Conservation (phyloP, 2,888 invertebrate species). For the Chrysina gloriosa region DNA sequence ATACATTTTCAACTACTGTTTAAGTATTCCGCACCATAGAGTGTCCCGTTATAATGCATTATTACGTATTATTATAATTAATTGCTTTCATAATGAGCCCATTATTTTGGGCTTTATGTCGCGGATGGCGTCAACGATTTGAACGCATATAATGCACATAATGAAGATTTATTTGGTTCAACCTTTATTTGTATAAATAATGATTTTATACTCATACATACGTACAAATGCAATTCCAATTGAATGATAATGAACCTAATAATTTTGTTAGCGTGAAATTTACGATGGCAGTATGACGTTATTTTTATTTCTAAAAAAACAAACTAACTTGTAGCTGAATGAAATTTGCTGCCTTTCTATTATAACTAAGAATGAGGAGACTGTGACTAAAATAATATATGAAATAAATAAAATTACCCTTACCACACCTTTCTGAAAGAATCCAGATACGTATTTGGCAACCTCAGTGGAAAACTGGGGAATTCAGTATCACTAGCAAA, state of each 20-base stretch:
- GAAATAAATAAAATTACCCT: too few relatives aligned
- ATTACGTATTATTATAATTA: background rate
- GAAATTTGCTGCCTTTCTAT: too few relatives aligned
- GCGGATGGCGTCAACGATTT: background rate
- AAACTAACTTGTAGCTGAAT: too few relatives aligned
- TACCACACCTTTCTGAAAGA: too few relatives aligned
- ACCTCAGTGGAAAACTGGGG: too few relatives aligned
- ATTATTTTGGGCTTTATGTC: constrained; percentile 5
- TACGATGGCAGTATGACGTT: too few relatives aligned
- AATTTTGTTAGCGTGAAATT: background rate
- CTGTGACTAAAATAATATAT: too few relatives aligned
- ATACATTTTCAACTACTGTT: background rate
- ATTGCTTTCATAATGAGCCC: background rate
- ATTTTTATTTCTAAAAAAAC: too few relatives aligned
- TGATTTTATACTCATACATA: background rate
- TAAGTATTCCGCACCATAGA: too few relatives aligned
- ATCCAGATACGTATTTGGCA: too few relatives aligned
- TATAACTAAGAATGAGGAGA: too few relatives aligned
- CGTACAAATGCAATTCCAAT: background rate
- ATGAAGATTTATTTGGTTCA: background rate
- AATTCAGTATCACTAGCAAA: too few relatives aligned
- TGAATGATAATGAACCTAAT: background rate
- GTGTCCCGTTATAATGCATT: background rate
- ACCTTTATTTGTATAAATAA: background rate
- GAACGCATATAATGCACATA: background rate